Base-by-base conservation (phyloP, 92 coral and sea anemone species). In the Porites rus region DNA sequence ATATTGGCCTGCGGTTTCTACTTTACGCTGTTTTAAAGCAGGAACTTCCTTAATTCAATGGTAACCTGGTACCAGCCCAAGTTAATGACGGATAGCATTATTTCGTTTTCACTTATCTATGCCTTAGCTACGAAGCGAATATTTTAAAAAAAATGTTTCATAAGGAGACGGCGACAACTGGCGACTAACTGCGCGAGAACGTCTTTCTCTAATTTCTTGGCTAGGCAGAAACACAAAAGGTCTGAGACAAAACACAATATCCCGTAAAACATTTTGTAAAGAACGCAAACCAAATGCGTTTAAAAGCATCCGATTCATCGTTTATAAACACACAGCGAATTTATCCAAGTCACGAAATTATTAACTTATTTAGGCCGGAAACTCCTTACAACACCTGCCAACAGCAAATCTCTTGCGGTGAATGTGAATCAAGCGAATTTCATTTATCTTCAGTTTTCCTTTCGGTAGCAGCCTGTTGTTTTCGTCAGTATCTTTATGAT, bases 351-450 rank as follows among this genome's bases (percentile, higher is more conserved):
- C 18, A 28, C 38, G 18, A 46, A 51, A 18, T 71, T 51, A n/a
- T n/a, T 73, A n/a, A 19, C 62, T 73, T 71, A 38, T n/a, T 8
- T n/a, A 74, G 54, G 18, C 64, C 64, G 63, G 64, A 72, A 72
- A 46, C 58, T 72, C n/a, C 66, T 62, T 7, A 43, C 53, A 74
- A 50, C 77, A 73, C 61, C 60, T 73, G 77, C 3, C 16, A 51
- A 19, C 25, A 19, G 31, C 22, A 9, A 51, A 46, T 14, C 12
- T 8, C 76, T 43, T 72, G 50, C 58, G 50, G 28, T 10, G 24
- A 3, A 51, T 21, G 77, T 28, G 62, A 73, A 51, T 51, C 3
- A 50, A 1, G 51, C 28, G 14, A 28, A 12, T 31, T 59, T n/a
- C 46, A 61, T 78, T n/a, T 38, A 64, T 7, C 21, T 65, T 21